Evolutionary conservation across 2,888 invertebrate genomes (phyloP).

Genomic region (Drosophila austrosaltans): DNA sequence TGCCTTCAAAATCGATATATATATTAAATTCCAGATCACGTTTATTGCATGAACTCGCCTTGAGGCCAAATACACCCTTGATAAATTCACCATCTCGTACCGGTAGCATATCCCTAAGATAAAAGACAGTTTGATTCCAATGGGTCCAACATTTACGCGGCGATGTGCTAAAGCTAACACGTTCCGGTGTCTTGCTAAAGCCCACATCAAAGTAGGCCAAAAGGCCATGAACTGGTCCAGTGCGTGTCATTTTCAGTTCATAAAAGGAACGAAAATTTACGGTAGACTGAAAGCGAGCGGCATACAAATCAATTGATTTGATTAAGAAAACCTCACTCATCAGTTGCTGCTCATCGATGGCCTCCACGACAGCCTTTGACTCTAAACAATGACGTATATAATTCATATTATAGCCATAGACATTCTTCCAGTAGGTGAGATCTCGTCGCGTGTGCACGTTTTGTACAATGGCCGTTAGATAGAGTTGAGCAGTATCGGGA

Average conservation of each 20-base stretch:
- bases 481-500: slow-evolving; percentile 95
- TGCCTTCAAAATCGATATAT: slow-evolving; percentile 47
- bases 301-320: slow-evolving; percentile 97
- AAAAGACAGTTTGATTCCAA: slow-evolving; percentile 97
- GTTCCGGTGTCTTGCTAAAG: slow-evolving; percentile 98
- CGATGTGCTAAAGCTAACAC: slow-evolving; percentile 97
- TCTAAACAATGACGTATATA: slow-evolving; percentile 97
- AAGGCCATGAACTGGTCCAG: slow-evolving; percentile 96
- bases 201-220: slow-evolving; percentile 99
- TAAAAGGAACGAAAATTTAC: slow-evolving; percentile 94
- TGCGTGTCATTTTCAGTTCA: slow-evolving; percentile 89
- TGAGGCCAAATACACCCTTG: slow-evolving; percentile 88
- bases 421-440: slow-evolving; percentile 99
- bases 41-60: slow-evolving; percentile 85
- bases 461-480: slow-evolving; percentile 95
- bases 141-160: slow-evolving; percentile 98
- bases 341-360: slow-evolving; percentile 95
- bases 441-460: slow-evolving; percentile 99
- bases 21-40: slow-evolving; percentile 53
- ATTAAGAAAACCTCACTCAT: slow-evolving; percentile 89
- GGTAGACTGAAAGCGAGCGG: slow-evolving; percentile 95
- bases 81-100: slow-evolving; percentile 90
- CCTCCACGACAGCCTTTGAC: slow-evolving; percentile 97
- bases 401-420: slow-evolving; percentile 99
- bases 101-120: slow-evolving; percentile 96